Evolutionary conservation across 1,140 invertebrate genomes (phyloP).

Genomic region (Gonioctena quinquepunctata): DNA sequence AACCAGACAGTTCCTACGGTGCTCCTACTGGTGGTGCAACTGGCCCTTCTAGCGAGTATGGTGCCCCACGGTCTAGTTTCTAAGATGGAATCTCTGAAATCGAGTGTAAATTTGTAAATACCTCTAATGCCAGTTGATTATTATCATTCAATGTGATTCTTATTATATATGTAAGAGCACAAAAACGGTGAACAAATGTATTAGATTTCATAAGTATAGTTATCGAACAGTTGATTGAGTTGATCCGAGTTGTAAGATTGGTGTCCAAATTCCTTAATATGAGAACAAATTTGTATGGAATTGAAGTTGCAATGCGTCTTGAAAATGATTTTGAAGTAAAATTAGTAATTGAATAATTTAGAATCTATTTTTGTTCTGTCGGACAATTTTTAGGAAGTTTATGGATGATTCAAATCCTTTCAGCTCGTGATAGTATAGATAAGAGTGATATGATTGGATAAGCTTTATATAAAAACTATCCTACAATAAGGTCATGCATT

Average conservation of each 20-base stretch:
- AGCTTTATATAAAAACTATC: not conserved
- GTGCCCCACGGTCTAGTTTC: constrained; percentile 49
- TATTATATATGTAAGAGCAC: not conserved
- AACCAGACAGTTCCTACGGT: constrained; percentile 41
- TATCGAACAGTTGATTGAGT: no score
- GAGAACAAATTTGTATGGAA: no score
- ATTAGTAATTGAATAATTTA: no score
- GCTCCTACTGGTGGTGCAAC: constrained; percentile 27
- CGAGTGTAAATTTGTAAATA: constrained; percentile 22
- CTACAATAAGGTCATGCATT: not conserved
- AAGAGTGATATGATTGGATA: not conserved
- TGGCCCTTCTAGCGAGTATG: constrained; percentile 57
- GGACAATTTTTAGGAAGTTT: no score
- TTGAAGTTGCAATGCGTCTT: no score
- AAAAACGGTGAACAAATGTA: constrained; percentile 14
- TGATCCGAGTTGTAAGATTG: no score
- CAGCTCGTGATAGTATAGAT: no score
- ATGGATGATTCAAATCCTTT: no score
- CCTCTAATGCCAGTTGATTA: constrained; percentile 6
- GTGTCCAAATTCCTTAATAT: no score
- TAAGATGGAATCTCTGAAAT: not conserved
- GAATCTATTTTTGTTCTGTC: no score
- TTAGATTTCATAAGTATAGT: no score
- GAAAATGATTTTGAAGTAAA: no score
- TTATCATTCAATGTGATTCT: constrained; percentile 17